These are phyloP conservation scores for Acromyrmex charruanus DNA, from an alignment of 1,140 invertebrate genomes.

Conservation along the genomic window DNA sequence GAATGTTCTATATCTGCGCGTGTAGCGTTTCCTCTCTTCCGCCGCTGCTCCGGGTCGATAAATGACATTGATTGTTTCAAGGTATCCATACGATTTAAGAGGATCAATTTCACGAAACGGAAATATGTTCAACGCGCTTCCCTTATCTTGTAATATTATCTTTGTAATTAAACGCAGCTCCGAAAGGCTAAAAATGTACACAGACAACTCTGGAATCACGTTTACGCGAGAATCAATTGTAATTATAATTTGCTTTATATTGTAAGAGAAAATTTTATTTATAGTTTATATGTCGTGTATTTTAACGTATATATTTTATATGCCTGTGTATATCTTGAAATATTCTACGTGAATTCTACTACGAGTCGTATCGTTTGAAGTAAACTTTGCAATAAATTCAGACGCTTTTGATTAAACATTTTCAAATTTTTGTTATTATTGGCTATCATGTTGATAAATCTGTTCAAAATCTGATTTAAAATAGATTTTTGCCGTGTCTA, in stretches of 20 bases:
- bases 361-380: background rate
- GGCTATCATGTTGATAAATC: background rate
- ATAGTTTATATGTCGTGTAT: background rate
- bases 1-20: constrained; percentile 16
- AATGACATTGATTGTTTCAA: constrained; percentile 48
- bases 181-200: background rate
- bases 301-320: background rate
- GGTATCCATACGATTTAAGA: background rate
- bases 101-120: background rate
- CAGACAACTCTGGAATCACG: background rate
- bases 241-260: constrained; percentile 8
- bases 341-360: background rate
- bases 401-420: background rate
- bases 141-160: too few relatives aligned
- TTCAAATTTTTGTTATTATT: background rate
- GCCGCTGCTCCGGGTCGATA: too few relatives aligned
- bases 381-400: background rate
- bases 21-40: constrained; percentile 26
- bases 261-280: background rate
- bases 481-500: background rate
- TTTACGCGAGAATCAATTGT: background rate
- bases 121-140: background rate
- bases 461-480: background rate
- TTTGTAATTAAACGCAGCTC: background rate
- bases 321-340: background rate